A percentile compares a stretch with the other conserved stretches of the same genome.
Conservation (phyloP, 2,797 vertebrate genomes). For the Graptemys geographica region DNA sequence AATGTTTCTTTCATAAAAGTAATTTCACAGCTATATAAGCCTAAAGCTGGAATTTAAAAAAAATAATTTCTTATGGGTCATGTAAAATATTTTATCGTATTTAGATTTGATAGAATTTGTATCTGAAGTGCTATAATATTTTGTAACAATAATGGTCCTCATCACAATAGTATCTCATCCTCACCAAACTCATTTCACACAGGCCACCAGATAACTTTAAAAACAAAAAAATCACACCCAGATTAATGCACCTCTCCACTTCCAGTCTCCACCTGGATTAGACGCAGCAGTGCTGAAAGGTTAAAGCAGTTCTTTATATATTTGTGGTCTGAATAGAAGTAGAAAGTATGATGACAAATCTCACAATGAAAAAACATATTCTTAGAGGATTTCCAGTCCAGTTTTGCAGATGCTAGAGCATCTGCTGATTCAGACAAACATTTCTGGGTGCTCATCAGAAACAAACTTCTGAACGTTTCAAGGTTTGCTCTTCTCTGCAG, state of each 20-base stretch:
- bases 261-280: background rate
- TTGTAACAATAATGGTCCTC: background rate
- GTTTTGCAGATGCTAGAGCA: background rate
- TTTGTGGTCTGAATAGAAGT: background rate
- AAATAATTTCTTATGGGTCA: background rate
- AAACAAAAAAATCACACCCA: background rate
- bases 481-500: slow-evolving; percentile 7
- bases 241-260: background rate
- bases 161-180: background rate
- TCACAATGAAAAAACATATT: background rate
- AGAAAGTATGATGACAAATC: background rate
- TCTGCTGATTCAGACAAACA: slow-evolving; percentile 10
- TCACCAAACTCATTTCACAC: background rate
- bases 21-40: background rate
- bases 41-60: background rate
- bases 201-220: background rate
- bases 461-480: background rate
- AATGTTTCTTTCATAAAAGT: background rate
- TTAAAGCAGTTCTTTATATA: background rate
- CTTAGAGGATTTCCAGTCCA: background rate
- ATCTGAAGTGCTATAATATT: background rate
- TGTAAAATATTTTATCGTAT: background rate
- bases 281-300: background rate
- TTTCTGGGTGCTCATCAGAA: background rate
- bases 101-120: background rate